These are phyloP conservation scores for Contarinia nasturtii DNA, from an alignment of 1,140 invertebrate genomes.

Conservation along the genomic window DNA sequence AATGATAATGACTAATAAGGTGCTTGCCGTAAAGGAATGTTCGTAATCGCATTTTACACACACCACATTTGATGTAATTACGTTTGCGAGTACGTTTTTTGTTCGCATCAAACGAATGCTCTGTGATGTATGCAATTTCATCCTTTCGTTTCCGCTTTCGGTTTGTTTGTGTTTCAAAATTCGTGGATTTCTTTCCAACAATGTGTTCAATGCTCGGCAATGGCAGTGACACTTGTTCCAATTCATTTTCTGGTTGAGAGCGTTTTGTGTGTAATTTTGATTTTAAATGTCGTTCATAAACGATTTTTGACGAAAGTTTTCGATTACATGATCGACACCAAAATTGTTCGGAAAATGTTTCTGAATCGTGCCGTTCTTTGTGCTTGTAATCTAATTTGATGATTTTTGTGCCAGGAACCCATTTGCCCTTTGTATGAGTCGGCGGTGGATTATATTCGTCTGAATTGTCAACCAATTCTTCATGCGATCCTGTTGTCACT, in stretches of 20 bases:
- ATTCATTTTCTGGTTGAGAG: conserved; percentile 40
- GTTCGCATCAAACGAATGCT: conserved; percentile 6
- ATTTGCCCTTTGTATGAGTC: conserved; percentile 53
- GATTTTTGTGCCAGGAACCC: conserved; percentile 42
- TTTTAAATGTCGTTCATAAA: conserved; percentile 54
- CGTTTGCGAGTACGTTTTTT: conserved; percentile 34
- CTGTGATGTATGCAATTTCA: conserved; percentile 1
- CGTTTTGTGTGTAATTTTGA: conserved; percentile 51
- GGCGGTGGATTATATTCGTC: conserved; percentile 35
- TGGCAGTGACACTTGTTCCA: conserved; percentile 29
- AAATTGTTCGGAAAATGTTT: conserved; percentile 34
- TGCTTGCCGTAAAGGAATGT: conserved; percentile 58
- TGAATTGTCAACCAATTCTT: conserved; percentile 10
- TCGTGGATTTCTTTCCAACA: conserved; percentile 6
- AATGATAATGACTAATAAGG: conserved; percentile 66
- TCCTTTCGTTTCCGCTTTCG: neutral
- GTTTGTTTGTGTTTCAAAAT: conserved; percentile 5
- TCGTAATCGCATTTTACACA: conserved; percentile 45
- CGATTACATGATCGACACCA: conserved; percentile 64
- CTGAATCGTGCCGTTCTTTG: conserved; percentile 28
- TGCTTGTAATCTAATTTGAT: conserved; percentile 23
- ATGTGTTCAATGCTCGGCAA: conserved; percentile 2
- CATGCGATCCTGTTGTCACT: conserved; percentile 10
- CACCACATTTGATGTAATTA: conserved; percentile 38
- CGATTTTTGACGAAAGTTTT: conserved; percentile 42